phyloP scores from a whole-genome alignment of 1,140 invertebrate genomes.

The Drosophila virilis region DNA sequence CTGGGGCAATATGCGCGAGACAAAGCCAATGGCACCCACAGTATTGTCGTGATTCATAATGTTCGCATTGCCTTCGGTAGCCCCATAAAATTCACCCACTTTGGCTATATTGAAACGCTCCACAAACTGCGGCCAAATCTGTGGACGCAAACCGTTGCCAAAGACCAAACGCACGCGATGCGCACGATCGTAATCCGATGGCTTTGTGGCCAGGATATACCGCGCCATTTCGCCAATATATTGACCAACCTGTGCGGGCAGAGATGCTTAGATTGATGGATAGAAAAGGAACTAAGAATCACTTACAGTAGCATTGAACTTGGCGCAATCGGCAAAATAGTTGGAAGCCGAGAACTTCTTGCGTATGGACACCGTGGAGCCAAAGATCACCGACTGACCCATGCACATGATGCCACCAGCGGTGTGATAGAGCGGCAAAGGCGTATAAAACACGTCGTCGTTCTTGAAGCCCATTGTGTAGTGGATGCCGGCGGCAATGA shows the following conservation, averaged over 20 bases:
- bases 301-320: conserved; percentile 97
- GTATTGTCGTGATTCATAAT: conserved; percentile 96
- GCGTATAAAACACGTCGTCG: conserved; percentile 94
- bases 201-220: conserved; percentile 95
- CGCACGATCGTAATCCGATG: conserved; percentile 90
- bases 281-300: neutral
- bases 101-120: conserved; percentile 93
- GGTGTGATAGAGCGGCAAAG: conserved; percentile 97
- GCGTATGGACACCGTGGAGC: conserved; percentile 93
- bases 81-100: conserved; percentile 98
- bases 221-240: conserved; percentile 99
- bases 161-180: conserved; percentile 95
- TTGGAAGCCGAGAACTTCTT: conserved; percentile 97
- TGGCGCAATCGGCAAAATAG: conserved; percentile 96
- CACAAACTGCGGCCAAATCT: conserved; percentile 97
- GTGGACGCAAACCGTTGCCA: conserved; percentile 97
- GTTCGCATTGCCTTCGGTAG: conserved; percentile 98
- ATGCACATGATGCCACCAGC: conserved; percentile 95
- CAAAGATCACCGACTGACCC: conserved; percentile 93
- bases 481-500: conserved; percentile 90
- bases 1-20: conserved; percentile 92
- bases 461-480: conserved; percentile 88
- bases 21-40: conserved; percentile 97
- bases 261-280: conserved; percentile 20
- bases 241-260: conserved; percentile 85